Evolutionary conservation across 1,140 invertebrate species (phyloP).

Genomic region (Leptoteleia sp.): DNA sequence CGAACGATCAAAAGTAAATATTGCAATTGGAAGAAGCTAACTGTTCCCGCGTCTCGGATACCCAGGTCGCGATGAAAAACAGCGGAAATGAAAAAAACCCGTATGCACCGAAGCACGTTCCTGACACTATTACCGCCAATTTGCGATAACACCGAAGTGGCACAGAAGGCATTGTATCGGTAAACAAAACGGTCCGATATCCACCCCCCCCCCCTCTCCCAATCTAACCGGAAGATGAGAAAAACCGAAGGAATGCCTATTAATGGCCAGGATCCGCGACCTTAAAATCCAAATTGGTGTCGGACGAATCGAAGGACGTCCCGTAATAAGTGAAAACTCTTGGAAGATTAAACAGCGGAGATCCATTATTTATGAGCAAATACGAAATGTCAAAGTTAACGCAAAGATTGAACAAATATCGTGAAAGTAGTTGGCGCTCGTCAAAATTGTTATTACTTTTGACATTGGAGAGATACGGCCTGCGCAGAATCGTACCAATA

Average conservation of each 20-base stretch:
- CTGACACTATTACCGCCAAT: slow-evolving; percentile 62
- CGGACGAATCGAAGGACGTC: slow-evolving; percentile 5
- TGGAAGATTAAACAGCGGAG: neutral
- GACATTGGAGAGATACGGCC: too few relatives aligned
- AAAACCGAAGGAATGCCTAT: slow-evolving; percentile 1
- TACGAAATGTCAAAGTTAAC: slow-evolving; percentile 19
- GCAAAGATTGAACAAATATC: too few relatives aligned
- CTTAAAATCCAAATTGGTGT: neutral
- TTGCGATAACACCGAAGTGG: slow-evolving; percentile 55
- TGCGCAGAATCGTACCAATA: too few relatives aligned
- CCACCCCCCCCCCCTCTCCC: too few relatives aligned
- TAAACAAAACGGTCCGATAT: slow-evolving; percentile 39
- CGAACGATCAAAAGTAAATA: too few relatives aligned
- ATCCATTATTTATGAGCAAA: slow-evolving; percentile 16
- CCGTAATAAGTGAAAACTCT: slow-evolving; percentile 14
- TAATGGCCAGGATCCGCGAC: neutral
- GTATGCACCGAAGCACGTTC: slow-evolving; percentile 39
- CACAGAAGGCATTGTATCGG: slow-evolving; percentile 38
- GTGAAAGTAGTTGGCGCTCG: too few relatives aligned
- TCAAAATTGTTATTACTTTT: too few relatives aligned
- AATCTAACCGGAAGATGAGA: slow-evolving; percentile 23
- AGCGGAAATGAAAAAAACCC: slow-evolving; percentile 57
- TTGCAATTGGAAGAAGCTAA: slow-evolving; percentile 36
- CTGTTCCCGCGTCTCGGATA: slow-evolving; percentile 37
- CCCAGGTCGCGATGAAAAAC: slow-evolving; percentile 28